A percentile compares a stretch with the other conserved stretches of the same genome.
phyloP scores from a whole-genome alignment of 2,797 vertebrate genomes.

The Poeciliopsis gracilis region DNA sequence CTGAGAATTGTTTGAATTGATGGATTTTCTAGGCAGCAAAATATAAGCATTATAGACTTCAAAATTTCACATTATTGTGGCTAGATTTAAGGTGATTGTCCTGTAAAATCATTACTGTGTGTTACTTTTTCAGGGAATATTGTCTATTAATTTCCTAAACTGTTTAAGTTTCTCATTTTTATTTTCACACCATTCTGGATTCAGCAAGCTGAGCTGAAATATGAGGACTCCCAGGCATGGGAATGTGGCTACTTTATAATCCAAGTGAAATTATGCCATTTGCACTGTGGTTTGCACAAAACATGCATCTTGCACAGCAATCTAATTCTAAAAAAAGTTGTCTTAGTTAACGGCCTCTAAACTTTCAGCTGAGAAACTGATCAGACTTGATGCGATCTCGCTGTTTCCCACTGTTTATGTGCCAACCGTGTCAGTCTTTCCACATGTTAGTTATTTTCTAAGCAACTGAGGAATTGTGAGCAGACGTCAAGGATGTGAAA shows the following conservation, averaged over 20 bases:
- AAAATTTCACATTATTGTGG: not conserved
- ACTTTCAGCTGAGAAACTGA: constrained; percentile 25
- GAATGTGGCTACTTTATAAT: constrained; percentile 26
- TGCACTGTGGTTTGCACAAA: constrained; percentile 43
- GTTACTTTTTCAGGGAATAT: constrained; percentile 19
- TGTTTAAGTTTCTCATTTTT: constrained; percentile 47
- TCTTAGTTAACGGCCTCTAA: constrained; percentile 23
- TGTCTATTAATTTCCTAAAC: not conserved
- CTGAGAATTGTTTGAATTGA: not conserved
- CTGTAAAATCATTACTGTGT: constrained; percentile 7
- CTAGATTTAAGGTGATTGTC: constrained; percentile 7
- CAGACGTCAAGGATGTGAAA: constrained; percentile 57
- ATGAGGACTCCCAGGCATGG: constrained; percentile 29
- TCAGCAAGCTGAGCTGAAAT: constrained; percentile 52
- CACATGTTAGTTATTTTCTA: constrained; percentile 57
- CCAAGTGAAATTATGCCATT: constrained; percentile 45
- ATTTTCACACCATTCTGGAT: constrained; percentile 34
- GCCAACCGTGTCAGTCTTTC: constrained; percentile 42
- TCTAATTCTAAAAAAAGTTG: constrained; percentile 19
- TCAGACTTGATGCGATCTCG: constrained; percentile 34
- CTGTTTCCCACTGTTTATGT: constrained; percentile 12
- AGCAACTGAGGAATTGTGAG: constrained; percentile 39
- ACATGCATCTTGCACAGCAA: constrained; percentile 40
- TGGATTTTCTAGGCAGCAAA: not conserved
- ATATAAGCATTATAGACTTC: not conserved